Evolutionary conservation across 2,113 vertebrate species (phyloP), one percentile per base, ranked within the genome.

Genomic region (Thinocorus orbignyianus): DNA sequence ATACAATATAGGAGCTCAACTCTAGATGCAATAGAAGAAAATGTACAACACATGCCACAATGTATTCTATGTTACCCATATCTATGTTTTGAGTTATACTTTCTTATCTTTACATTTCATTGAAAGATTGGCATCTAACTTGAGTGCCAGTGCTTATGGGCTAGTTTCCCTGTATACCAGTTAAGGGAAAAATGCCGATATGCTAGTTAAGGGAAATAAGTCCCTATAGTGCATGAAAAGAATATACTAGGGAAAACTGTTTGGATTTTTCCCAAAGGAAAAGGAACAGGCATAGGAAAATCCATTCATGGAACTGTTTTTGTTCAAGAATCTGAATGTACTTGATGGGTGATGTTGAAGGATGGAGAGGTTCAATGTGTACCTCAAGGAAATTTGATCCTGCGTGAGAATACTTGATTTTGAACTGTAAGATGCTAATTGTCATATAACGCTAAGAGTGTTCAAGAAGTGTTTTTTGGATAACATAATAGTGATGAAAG

Each of bases 1-100:
- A n/a, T 17, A 26, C 4, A 3, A 13, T 51, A 24, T 0, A 37
- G 23, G 15, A 84, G 2, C 12, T 46, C 23, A 16, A 39, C 3
- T 66, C 6, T 41, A 31, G 8, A 30, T 37, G 18, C 4, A n/a
- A 44, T 0, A 70, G 35, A 31, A 80, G 13, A 71, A 76, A 80
- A 42, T 11, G 42, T 7, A 19, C 1, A 35, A 17, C 24, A 16
- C 2, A 22, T 2, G 13, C 4, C 7, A 54, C 5, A 20, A 33
- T 10, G 3, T 64, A 6, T 51, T 3, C 35, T 41, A 15, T 18
- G 7, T 37, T 85, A 71, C 9, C 23, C 15, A 7, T 11, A 46
- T 19, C 23, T 69, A 41, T 5, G 23, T 73, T 49, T 85, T 88
- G 16, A 60, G 17, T 18, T 61, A 26, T 28, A 31, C 2, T 26